Evolutionary conservation across 2,113 vertebrate genomes (phyloP).

Genomic region (Sarotherodon lohbergeri): DNA sequence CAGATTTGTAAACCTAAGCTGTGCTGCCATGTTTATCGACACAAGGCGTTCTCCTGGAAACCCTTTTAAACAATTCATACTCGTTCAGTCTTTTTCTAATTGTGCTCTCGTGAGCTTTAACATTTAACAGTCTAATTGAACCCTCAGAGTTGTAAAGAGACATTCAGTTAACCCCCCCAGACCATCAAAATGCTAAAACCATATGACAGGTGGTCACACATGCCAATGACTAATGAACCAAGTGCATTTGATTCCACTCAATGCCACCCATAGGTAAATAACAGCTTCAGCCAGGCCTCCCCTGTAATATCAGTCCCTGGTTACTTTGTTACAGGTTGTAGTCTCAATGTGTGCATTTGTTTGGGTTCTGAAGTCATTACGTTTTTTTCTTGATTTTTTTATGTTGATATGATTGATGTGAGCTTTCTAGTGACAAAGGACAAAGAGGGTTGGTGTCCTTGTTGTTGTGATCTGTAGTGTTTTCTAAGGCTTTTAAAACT

Average conservation of each 20-base stretch:
- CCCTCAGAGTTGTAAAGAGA: background rate
- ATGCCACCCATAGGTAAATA: background rate
- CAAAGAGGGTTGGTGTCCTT: background rate
- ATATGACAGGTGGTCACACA: background rate
- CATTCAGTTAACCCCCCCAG: fast-evolving
- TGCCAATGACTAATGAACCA: background rate
- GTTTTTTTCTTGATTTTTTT: background rate
- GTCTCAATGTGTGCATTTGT: background rate
- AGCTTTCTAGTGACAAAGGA: background rate
- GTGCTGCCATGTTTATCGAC: background rate
- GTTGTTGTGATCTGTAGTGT: background rate
- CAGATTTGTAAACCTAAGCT: background rate
- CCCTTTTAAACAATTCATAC: background rate
- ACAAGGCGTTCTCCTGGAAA: background rate
- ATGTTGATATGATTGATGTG: background rate
- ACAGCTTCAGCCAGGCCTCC: background rate
- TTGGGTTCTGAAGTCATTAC: background rate
- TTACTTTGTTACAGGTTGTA: background rate
- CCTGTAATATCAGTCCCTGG: background rate
- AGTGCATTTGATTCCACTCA: background rate
- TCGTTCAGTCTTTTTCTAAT: background rate
- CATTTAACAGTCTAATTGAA: background rate
- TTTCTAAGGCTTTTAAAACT: background rate
- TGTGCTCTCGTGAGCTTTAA: background rate
- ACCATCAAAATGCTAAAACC: background rate